Evolutionary conservation across 2,888 invertebrate genomes (phyloP), one percentile per base, ranked within the genome.

Genomic region (Hypena proboscidalis): DNA sequence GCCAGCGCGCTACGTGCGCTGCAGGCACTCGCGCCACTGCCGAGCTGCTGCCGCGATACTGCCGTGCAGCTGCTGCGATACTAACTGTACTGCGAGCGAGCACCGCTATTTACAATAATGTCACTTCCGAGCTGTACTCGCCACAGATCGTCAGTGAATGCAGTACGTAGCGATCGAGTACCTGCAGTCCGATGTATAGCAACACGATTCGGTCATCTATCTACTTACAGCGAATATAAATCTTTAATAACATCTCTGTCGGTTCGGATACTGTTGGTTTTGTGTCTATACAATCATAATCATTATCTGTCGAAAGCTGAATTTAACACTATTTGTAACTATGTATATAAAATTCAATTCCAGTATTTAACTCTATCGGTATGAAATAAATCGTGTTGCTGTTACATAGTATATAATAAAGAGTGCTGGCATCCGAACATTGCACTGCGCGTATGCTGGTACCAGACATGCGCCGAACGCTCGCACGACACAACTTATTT

Each of bases 401-500:
- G 25, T 27, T 11, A 14, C 20, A 21, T 20, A 19, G 22, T 17
- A 7, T 23, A 26, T 8, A 25, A 4, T 5, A n/a, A n/a, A n/a
- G n/a, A n/a, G n/a, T n/a, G n/a, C n/a, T n/a, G n/a, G n/a, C n/a
- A n/a, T n/a, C n/a, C n/a, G n/a, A n/a, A n/a, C n/a, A n/a, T n/a
- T n/a, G n/a, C n/a, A n/a, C n/a, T n/a, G n/a, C n/a, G n/a, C n/a
- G n/a, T n/a, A n/a, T n/a, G n/a, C n/a, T n/a, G n/a, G n/a, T n/a
- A n/a, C n/a, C n/a, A n/a, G n/a, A n/a, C n/a, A n/a, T n/a, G n/a
- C 31, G 34, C 36, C 21, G 29, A 13, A 31, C 19, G 40, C 21
- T 35, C 5, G 1, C 25, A 34, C 20, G 9, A 17, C 15, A 7
- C 8, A 57, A 57, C 50, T 59, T 43, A 59, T 53, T 42, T 56